Evolutionary conservation across 2,888 invertebrate species (phyloP).

Genomic region (Euzophera pinguis): DNA sequence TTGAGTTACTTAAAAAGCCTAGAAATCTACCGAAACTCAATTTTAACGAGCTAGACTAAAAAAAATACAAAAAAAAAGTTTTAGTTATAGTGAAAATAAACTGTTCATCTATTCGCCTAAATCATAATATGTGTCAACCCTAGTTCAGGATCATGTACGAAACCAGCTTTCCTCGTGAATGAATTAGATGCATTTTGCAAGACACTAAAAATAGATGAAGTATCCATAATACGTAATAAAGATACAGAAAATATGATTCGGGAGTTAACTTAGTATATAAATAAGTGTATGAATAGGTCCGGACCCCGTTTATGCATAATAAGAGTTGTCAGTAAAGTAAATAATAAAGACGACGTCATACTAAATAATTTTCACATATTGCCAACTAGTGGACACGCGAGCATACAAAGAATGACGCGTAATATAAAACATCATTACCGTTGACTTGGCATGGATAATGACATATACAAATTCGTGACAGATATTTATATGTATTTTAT

Average conservation of each 20-base stretch:
- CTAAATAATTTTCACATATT: conserved; percentile 18
- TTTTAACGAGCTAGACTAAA: neutral
- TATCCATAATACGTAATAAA: conserved; percentile 3
- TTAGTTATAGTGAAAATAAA: neutral
- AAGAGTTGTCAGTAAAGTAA: neutral
- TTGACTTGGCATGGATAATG: conserved; percentile 18
- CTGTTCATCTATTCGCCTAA: conserved; percentile 1
- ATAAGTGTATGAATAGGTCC: neutral
- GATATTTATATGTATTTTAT: no score
- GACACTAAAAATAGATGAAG: neutral
- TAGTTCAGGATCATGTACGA: neutral
- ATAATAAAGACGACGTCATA: conserved; percentile 5
- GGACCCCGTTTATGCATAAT: neutral
- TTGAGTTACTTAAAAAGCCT: neutral
- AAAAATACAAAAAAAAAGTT: neutral
- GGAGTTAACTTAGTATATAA: neutral
- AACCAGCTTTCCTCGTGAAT: conserved; percentile 6
- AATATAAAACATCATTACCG: conserved; percentile 19
- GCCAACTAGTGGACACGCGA: conserved; percentile 20
- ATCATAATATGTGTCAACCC: conserved; percentile 4
- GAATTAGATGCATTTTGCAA: conserved; percentile 6
- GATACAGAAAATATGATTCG: neutral
- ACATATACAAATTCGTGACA: conserved; percentile 17
- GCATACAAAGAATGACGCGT: conserved; percentile 17
- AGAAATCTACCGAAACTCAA: neutral